These are phyloP conservation scores for Dusona sp. DNA, from an alignment of 2,888 invertebrate genomes.

Conservation along the genomic window DNA sequence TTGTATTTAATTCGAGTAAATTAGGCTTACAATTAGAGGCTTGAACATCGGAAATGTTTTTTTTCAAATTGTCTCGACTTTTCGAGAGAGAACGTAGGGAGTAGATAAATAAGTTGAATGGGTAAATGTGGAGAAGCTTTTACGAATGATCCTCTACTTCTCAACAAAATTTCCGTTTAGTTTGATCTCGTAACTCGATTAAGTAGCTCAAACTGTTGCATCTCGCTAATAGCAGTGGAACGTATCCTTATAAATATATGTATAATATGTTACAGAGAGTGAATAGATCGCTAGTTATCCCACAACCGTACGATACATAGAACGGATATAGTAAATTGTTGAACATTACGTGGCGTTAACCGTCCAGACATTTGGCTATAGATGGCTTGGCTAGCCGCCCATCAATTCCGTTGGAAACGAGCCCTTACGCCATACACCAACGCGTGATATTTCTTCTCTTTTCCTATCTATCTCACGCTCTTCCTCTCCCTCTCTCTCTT, in stretches of 20 bases:
- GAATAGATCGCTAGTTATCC: conserved; percentile 44
- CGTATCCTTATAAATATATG: conserved; percentile 1
- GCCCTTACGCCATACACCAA: conserved; percentile 49
- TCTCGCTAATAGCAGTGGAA: conserved; percentile 42
- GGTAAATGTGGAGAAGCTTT: not conserved
- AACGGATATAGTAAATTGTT: conserved; percentile 37
- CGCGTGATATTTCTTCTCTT: conserved; percentile 25
- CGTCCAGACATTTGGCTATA: conserved; percentile 50
- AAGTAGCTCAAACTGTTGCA: conserved; percentile 58
- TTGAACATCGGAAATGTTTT: not conserved
- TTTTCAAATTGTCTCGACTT: not conserved
- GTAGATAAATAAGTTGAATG: not conserved
- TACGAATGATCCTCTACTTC: not conserved
- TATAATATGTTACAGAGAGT: conserved; percentile 2
- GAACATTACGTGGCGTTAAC: conserved; percentile 59
- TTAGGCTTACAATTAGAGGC: not conserved
- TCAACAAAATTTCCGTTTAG: not conserved
- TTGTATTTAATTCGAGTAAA: not conserved
- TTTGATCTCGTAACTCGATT: conserved; percentile 29
- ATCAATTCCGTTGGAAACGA: conserved; percentile 65
- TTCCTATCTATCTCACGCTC: not conserved
- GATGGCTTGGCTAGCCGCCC: conserved; percentile 55
- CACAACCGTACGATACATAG: conserved; percentile 38
- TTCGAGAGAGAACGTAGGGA: not conserved
- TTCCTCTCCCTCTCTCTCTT: not conserved